Evolutionary conservation across 2,888 invertebrate genomes (phyloP).

Genomic region (Oscheius sp.): DNA sequence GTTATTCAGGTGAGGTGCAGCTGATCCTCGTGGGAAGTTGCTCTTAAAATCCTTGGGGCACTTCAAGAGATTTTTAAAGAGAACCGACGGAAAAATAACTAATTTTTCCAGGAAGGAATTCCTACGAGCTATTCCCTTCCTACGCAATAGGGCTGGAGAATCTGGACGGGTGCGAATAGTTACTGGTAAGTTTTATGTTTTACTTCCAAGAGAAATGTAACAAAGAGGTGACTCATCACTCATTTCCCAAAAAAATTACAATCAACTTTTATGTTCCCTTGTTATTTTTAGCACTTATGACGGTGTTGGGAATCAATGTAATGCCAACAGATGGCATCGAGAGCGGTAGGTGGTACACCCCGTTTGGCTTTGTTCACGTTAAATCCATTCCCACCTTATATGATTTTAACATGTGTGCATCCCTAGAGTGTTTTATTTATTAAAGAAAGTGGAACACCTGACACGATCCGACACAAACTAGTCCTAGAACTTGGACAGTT

Average conservation of each 20-base stretch:
- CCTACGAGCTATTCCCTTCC: slow-evolving; percentile 59
- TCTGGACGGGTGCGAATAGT: slow-evolving; percentile 29
- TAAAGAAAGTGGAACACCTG: not conserved
- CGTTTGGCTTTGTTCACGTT: not conserved
- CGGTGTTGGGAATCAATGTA: slow-evolving; percentile 14
- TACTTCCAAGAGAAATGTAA: not conserved
- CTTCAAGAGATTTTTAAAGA: not conserved
- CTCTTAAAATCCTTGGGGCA: not conserved
- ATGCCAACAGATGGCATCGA: slow-evolving; percentile 14
- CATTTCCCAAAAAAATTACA: not conserved
- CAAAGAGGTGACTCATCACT: not conserved
- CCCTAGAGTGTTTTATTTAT: not conserved
- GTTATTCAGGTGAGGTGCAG: slow-evolving; percentile 54
- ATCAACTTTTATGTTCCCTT: no score
- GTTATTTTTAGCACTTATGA: slow-evolving; percentile 24
- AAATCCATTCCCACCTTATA: not conserved
- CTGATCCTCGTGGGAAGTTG: slow-evolving; percentile 19
- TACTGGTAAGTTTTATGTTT: slow-evolving; percentile 20
- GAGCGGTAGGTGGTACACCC: slow-evolving; percentile 17
- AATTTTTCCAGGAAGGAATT: slow-evolving; percentile 63
- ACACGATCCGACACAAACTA: not conserved
- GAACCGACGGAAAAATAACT: no score
- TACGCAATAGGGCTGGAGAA: slow-evolving; percentile 35
- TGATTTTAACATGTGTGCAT: no score
- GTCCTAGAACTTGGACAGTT: not conserved